Evolutionary conservation across 2,113 vertebrate species (phyloP).

Genomic region (Forbesichthys agassizii): DNA sequence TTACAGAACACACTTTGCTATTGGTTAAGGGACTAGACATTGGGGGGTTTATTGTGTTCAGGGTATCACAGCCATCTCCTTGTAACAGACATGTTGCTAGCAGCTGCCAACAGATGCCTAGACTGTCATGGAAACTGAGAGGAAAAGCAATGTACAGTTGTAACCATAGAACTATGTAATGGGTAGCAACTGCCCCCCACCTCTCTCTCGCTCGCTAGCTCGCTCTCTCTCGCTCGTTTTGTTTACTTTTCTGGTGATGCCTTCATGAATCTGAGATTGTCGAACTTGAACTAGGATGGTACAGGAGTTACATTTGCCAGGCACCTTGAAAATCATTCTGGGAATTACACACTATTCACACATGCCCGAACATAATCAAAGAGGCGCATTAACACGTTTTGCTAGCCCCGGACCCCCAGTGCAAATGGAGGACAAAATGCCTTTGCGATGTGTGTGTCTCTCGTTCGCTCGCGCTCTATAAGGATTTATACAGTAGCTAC

Average conservation of each 20-base stretch:
- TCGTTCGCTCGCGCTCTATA: slow-evolving; percentile 7
- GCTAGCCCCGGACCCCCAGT: slow-evolving; percentile 18
- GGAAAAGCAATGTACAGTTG: slow-evolving; percentile 18
- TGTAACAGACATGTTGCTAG: slow-evolving; percentile 23
- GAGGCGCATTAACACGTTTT: slow-evolving; percentile 13
- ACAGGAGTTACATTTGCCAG: not conserved
- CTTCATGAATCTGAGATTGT: too few species aligned
- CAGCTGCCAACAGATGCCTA: slow-evolving; percentile 13
- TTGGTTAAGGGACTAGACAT: not conserved
- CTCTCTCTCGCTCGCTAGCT: too few species aligned
- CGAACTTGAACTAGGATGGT: not conserved
- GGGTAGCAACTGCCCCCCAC: not conserved
- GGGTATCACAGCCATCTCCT: not conserved
- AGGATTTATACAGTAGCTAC: too few species aligned
- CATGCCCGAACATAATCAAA: not conserved
- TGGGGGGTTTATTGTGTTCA: not conserved
- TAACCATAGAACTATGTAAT: too few species aligned
- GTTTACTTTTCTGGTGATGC: too few species aligned
- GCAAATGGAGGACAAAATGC: too few species aligned
- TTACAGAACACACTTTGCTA: slow-evolving; percentile 6
- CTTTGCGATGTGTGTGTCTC: not conserved
- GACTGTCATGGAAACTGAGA: slow-evolving; percentile 2
- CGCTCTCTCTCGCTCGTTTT: not conserved
- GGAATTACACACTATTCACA: slow-evolving; percentile 3
- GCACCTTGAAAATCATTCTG: slow-evolving; percentile 11